Conservation (phyloP, 1,140 invertebrate species). For the Dinoponera quadriceps region DNA sequence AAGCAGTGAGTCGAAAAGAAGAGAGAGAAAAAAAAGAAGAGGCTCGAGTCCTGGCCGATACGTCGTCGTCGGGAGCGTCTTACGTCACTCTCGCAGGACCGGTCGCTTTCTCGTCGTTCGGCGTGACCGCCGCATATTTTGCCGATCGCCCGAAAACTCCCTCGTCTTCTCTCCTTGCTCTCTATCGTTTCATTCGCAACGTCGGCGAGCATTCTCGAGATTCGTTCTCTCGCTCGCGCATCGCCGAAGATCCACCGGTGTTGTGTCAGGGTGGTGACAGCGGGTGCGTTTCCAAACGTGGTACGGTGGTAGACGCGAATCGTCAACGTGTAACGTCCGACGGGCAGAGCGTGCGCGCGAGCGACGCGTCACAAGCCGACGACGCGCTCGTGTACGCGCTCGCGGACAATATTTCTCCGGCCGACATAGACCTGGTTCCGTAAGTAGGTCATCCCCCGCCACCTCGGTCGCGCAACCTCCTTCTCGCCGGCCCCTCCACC, state of each 20-base stretch:
- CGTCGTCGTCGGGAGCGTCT: conserved; percentile 22
- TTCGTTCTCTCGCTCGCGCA: no score
- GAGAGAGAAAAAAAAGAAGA: conserved; percentile 6
- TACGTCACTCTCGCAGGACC: conserved; percentile 45
- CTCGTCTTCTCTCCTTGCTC: not conserved
- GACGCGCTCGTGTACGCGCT: conserved; percentile 8
- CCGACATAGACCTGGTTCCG: conserved; percentile 87
- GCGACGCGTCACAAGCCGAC: no score
- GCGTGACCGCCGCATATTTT: not conserved
- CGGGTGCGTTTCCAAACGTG: no score
- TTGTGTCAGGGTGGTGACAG: no score
- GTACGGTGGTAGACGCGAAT: no score
- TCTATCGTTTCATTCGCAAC: no score
- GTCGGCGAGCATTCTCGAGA: no score
- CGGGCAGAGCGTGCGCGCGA: no score
- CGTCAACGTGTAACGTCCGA: no score
- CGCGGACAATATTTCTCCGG: conserved; percentile 84
- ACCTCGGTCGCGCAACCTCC: conserved; percentile 79
- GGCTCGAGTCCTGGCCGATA: conserved; percentile 5
- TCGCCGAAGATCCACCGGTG: no score
- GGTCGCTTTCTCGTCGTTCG: conserved; percentile 36
- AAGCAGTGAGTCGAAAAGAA: no score
- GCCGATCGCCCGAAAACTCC: not conserved
- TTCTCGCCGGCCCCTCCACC: conserved; percentile 82
- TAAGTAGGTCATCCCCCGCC: conserved; percentile 89